Evolutionary conservation across 1,140 invertebrate species (phyloP).

Genomic region (Agraylea sexmaculata): DNA sequence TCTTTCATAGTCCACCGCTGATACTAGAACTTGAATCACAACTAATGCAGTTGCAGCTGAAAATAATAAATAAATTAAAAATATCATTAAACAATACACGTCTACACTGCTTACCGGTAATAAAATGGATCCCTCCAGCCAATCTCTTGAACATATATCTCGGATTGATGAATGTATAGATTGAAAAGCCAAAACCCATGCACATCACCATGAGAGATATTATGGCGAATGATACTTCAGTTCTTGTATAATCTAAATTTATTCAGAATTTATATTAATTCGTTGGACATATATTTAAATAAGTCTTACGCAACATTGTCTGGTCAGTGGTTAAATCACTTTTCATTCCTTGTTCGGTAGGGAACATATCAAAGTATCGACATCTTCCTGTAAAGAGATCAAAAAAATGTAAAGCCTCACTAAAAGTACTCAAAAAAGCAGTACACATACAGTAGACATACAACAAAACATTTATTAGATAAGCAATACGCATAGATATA

Average conservation of each 20-base stretch:
- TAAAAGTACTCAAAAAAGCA: no score
- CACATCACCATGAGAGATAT: conserved; percentile 70
- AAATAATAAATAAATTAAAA: conserved; percentile 24
- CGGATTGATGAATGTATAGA: conserved; percentile 75
- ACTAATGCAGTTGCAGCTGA: conserved; percentile 60
- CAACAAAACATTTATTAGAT: no score
- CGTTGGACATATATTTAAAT: no score
- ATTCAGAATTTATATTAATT: conserved; percentile 4
- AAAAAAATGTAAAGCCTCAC: no score
- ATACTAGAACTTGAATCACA: conserved; percentile 67
- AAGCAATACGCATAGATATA: no score
- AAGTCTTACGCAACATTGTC: conserved; percentile 45
- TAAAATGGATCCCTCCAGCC: conserved; percentile 72
- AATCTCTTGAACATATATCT: conserved; percentile 83
- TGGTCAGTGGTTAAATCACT: conserved; percentile 42
- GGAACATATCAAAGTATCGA: conserved; percentile 48
- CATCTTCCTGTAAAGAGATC: conserved; percentile 42
- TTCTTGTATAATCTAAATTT: conserved; percentile 63
- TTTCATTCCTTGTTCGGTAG: conserved; percentile 37
- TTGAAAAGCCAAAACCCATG: conserved; percentile 69
- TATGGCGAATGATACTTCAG: conserved; percentile 72
- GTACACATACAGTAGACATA: no score
- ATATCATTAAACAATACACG: conserved; percentile 4
- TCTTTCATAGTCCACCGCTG: conserved; percentile 58
- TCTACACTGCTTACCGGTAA: conserved; percentile 46